Base-by-base conservation (phyloP, 1,140 invertebrate genomes). In the Nasonia vitripennis region DNA sequence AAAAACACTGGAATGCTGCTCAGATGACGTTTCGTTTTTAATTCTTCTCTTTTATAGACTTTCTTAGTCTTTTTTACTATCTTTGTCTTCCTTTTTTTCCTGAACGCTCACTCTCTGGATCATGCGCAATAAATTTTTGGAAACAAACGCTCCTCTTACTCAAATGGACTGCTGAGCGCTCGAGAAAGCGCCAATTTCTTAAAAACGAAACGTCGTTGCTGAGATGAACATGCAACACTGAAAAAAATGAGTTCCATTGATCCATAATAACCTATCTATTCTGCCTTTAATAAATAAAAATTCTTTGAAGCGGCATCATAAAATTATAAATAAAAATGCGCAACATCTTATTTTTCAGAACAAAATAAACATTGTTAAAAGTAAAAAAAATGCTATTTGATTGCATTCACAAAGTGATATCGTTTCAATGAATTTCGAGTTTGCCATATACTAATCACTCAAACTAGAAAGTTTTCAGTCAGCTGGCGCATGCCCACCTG, bases 401-500 rank as follows among this genome's bases (percentile, higher is more conserved):
- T 51, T 51, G 12, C 11, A 14, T 17, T 51, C 48, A 45, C 10
- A 10, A 10, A 45, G 48, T n/a, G 17, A 81, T 68, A 68, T 51
- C 37, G 51, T n/a, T 86, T 41, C 34, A 51, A 68, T 23, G 74
- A 83, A 62, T 82, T 48, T 73, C 1, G 17, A 55, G 23, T 48
- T 20, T 77, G 37, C 55, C 12, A 45, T 78, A 71, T 10, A 34
- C 70, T 37, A 67, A 3, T 74, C 48, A 45, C 41, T 81, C 17
- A 81, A 77, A 81, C 1, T 67, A 27, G 73, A 83, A 71, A 82
- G 45, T 84, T 82, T 88, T 88, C 87, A 89, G 91, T 91, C 92
- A 92, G 91, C 87, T 92, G 91, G 91, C 89, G 90, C 91, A 93
- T 92, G 91, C 89, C 91, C 90, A 92, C 89, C 91, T 92, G 91